Conservation (phyloP, 2,113 vertebrate species). For the Chrysemys picta region DNA sequence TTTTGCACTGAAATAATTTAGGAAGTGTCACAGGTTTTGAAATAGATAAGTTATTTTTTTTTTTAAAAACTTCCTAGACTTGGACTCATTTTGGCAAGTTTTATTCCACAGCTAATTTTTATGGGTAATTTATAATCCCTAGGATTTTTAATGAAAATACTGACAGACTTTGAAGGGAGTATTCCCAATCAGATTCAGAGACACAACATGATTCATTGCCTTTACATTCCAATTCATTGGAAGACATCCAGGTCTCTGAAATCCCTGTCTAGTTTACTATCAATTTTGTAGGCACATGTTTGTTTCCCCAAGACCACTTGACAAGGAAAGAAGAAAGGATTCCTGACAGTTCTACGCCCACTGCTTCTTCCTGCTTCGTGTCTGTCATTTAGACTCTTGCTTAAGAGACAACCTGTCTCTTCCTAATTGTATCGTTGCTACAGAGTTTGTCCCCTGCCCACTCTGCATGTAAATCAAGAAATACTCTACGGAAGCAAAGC, state of each 20-base stretch:
- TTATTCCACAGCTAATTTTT: neutral
- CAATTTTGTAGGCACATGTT: neutral
- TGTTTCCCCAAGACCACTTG: neutral
- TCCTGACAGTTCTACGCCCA: neutral
- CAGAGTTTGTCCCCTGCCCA: neutral
- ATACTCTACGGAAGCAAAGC: neutral
- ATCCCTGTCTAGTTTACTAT: neutral
- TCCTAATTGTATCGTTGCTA: neutral
- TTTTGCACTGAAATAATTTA: neutral
- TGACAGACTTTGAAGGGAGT: neutral
- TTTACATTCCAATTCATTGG: neutral
- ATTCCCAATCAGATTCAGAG: neutral
- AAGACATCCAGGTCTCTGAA: neutral
- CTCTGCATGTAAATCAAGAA: neutral
- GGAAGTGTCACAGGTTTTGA: neutral
- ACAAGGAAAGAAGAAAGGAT: neutral
- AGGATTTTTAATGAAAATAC: neutral
- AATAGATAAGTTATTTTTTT: neutral
- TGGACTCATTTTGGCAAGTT: neutral
- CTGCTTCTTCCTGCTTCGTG: neutral
- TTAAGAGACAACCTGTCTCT: neutral
- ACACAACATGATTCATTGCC: neutral
- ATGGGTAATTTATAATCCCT: neutral
- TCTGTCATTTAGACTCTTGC: neutral
- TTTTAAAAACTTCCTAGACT: neutral